Percentiles rank a stretch among this genome's conserved stretches.
These are phyloP conservation scores for Marmota monax DNA, from an alignment of 2,113 vertebrate species.

Conservation along the genomic window DNA sequence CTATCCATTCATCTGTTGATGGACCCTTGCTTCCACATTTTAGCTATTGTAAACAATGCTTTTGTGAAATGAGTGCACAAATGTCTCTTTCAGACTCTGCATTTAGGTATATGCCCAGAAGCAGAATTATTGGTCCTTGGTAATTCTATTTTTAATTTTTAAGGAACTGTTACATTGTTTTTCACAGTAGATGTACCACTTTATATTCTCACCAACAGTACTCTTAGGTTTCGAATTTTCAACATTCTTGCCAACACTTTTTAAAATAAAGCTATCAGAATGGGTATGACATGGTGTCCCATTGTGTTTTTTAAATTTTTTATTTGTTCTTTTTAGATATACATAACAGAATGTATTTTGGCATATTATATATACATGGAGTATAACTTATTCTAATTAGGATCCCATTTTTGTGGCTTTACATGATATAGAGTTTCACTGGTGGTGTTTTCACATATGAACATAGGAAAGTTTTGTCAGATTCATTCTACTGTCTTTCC, in stretches of 20 bases:
- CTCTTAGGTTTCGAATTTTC: not conserved
- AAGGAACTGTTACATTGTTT: not conserved
- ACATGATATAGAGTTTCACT: too few relatives aligned
- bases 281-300: not conserved
- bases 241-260: not conserved
- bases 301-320: not conserved
- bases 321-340: not conserved
- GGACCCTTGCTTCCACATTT: too few relatives aligned
- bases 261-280: not conserved
- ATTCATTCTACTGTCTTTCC: too few relatives aligned
- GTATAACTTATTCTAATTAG: too few relatives aligned
- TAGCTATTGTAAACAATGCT: too few relatives aligned
- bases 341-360: too few relatives aligned
- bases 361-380: too few relatives aligned
- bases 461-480: too few relatives aligned
- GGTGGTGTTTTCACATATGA: too few relatives aligned
- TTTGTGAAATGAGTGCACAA: not conserved
- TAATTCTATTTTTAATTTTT: slow-evolving; percentile 14
- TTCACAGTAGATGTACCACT: not conserved
- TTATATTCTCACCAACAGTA: not conserved
- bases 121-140: not conserved
- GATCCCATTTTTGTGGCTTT: too few relatives aligned
- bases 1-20: too few relatives aligned
- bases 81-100: not conserved
- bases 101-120: not conserved